Conservation (phyloP, 2,888 invertebrate species). For the Tenthredo amoena region DNA sequence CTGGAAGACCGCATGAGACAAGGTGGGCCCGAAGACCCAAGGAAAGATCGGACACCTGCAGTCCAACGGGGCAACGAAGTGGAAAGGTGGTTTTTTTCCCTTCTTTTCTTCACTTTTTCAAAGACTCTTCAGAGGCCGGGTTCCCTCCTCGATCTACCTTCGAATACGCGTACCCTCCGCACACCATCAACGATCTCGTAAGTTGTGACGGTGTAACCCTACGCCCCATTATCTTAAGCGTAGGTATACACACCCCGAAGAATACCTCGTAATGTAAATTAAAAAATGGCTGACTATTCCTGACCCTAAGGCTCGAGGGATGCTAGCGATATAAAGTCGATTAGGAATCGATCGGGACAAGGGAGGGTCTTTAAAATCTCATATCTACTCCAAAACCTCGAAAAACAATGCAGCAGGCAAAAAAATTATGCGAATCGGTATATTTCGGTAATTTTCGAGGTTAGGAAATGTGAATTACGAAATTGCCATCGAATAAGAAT, state of each 20-base stretch:
- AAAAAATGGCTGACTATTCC: background rate
- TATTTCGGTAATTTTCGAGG: background rate
- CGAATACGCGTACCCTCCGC: background rate
- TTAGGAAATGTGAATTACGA: background rate
- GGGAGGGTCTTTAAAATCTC: background rate
- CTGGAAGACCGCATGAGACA: slow-evolving; percentile 5
- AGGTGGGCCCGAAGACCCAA: slow-evolving; percentile 48
- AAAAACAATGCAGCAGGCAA: background rate
- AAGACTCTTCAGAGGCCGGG: background rate
- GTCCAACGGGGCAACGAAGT: slow-evolving; percentile 57
- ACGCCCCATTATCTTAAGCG: slow-evolving; percentile 23
- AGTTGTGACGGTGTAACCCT: slow-evolving; percentile 31
- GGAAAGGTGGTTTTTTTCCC: slow-evolving; percentile 61
- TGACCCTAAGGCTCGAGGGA: background rate
- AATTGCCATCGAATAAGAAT: background rate
- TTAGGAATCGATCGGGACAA: background rate
- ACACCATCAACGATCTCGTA: background rate
- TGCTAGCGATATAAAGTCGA: slow-evolving; percentile 41
- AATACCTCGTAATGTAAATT: slow-evolving; percentile 18
- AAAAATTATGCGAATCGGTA: no score
- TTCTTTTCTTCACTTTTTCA: slow-evolving; percentile 31
- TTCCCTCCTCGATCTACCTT: slow-evolving; percentile 13
- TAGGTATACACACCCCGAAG: background rate
- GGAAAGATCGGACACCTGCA: slow-evolving; percentile 68
- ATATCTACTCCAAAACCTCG: background rate